Evolutionary conservation across 2,888 invertebrate species (phyloP).

Genomic region (Nephrocerus scutellatus): DNA sequence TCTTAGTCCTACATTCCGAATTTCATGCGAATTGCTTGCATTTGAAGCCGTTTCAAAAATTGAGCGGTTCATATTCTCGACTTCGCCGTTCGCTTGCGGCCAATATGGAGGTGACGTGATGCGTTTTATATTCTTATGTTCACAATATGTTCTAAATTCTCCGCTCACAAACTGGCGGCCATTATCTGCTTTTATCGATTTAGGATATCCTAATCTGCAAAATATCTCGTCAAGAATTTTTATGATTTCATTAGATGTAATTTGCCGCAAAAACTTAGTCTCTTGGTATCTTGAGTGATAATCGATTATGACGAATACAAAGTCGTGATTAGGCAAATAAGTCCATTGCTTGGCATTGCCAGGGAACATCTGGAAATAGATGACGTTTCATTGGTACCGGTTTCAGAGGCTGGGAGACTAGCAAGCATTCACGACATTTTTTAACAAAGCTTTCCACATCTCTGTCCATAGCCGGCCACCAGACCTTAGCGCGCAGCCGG

Average conservation of each 20-base stretch:
- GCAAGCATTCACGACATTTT: slow-evolving; percentile 1
- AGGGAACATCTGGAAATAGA: not conserved
- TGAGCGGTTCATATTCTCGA: slow-evolving; percentile 8
- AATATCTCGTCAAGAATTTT: slow-evolving; percentile 6
- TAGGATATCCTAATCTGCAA: slow-evolving; percentile 4
- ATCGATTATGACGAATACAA: slow-evolving; percentile 7
- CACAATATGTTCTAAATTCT: slow-evolving; percentile 6
- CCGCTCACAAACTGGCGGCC: slow-evolving; percentile 9
- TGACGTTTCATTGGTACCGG: slow-evolving; percentile 1
- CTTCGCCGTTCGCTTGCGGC: slow-evolving; percentile 11
- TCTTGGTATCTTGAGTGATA: slow-evolving; percentile 6
- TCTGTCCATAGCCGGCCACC: slow-evolving; percentile 1
- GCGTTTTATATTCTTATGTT: slow-evolving; percentile 3
- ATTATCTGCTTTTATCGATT: slow-evolving; percentile 11
- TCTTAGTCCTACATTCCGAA: too few relatives aligned
- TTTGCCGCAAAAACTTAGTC: not conserved
- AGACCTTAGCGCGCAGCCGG: not conserved
- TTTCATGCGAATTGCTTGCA: too few relatives aligned
- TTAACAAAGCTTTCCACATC: not conserved
- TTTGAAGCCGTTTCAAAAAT: too few relatives aligned
- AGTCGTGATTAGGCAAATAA: slow-evolving; percentile 3
- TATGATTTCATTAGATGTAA: not conserved
- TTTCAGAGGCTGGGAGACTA: too few relatives aligned
- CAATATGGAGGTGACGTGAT: slow-evolving; percentile 6
- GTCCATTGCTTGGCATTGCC: slow-evolving; percentile 1